These are phyloP conservation scores for Cryptoprocta ferox DNA, from an alignment of 2,797 vertebrate genomes.

Conservation along the genomic window DNA sequence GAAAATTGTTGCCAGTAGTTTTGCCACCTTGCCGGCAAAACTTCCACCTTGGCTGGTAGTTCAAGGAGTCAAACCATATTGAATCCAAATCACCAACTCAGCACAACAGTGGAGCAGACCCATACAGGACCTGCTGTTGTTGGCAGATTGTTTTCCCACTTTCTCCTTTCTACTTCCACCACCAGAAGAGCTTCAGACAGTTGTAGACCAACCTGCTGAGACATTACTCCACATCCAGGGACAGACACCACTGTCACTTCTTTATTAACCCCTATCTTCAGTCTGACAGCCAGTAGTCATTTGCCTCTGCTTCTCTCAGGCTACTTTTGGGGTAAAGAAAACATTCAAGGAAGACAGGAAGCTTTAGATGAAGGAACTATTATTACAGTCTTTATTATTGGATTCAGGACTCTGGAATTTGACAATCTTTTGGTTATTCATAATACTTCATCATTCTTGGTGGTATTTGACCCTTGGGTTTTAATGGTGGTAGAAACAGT, in stretches of 20 bases:
- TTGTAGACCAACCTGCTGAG: not conserved
- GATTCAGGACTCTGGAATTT: not conserved
- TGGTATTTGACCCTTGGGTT: not conserved
- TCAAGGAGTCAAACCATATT: not conserved
- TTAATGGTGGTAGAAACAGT: not conserved
- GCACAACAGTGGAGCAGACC: not conserved
- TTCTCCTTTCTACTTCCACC: not conserved
- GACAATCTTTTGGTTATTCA: not conserved
- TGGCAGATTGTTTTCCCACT: not conserved
- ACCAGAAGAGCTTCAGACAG: not conserved
- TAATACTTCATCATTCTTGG: not conserved
- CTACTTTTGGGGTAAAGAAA: not conserved
- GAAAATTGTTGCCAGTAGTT: not conserved
- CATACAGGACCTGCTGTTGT: not conserved
- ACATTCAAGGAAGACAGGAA: not conserved
- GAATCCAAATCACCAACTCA: not conserved
- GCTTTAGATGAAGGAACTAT: not conserved
- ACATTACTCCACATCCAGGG: not conserved
- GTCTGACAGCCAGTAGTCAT: not conserved
- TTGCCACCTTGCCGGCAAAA: not conserved
- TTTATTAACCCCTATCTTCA: not conserved
- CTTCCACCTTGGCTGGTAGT: too few relatives aligned
- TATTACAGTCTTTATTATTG: not conserved
- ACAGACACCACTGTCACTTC: not conserved
- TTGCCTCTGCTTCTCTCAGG: not conserved